Conservation (phyloP, 2,113 vertebrate species). For the Lamprotornis superbus region DNA sequence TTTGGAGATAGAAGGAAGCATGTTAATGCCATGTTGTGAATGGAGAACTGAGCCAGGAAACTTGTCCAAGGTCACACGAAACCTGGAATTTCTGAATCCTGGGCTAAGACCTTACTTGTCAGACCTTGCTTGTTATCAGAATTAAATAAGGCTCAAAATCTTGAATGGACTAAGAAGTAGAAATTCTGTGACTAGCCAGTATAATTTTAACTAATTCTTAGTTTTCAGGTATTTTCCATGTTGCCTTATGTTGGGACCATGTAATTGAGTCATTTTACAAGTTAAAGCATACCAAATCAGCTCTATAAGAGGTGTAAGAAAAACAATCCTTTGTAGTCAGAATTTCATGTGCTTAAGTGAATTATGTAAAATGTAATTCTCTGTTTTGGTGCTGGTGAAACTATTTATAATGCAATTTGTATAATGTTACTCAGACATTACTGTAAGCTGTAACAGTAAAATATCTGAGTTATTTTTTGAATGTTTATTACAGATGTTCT, state of each 20-base stretch:
- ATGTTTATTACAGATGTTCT: background rate
- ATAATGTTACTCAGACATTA: background rate
- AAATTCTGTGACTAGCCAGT: background rate
- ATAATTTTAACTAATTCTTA: background rate
- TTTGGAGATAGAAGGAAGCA: background rate
- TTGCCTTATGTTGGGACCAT: background rate
- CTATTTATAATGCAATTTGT: background rate
- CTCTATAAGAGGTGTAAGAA: background rate
- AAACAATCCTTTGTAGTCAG: background rate
- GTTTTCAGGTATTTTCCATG: background rate
- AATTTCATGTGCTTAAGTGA: background rate
- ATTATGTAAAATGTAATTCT: background rate
- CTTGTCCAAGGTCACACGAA: background rate
- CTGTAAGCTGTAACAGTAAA: conserved; percentile 1
- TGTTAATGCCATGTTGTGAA: background rate
- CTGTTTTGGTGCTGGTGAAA: background rate
- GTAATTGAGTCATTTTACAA: background rate
- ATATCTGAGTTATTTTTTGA: background rate
- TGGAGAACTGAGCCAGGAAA: background rate
- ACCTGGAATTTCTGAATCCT: background rate
- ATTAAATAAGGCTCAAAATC: background rate
- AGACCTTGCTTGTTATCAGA: background rate
- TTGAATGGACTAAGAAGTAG: background rate
- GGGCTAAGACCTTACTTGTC: background rate
- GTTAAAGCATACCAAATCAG: background rate